Evolutionary conservation across 2,797 vertebrate genomes (phyloP).

Genomic region (Zenarchopterus dispar): DNA sequence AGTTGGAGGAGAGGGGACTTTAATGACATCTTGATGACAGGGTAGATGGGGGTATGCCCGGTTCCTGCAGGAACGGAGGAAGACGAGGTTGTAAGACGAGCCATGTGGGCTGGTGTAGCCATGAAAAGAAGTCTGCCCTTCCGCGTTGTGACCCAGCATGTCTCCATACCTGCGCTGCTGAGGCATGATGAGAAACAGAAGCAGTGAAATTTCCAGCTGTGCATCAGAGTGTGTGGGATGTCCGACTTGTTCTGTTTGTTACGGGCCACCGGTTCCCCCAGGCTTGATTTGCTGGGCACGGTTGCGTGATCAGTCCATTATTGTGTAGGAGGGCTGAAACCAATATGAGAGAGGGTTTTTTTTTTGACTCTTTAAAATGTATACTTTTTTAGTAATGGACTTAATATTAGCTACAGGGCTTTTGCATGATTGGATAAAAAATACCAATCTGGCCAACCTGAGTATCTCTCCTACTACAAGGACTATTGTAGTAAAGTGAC

Average conservation of each 20-base stretch:
- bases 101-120: constrained; percentile 30
- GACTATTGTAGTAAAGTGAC: too few species aligned
- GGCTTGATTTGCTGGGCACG: constrained; percentile 27
- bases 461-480: too few species aligned
- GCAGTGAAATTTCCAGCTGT: constrained; percentile 54
- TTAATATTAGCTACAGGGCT: too few species aligned
- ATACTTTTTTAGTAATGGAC: not conserved
- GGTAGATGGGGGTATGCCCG: constrained; percentile 40
- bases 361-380: not conserved
- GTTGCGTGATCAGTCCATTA: constrained; percentile 32
- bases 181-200: constrained; percentile 42
- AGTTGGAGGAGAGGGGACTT: constrained; percentile 34
- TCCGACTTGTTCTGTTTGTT: constrained; percentile 36
- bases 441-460: too few species aligned
- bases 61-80: constrained; percentile 39
- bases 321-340: constrained; percentile 6
- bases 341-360: constrained; percentile 2
- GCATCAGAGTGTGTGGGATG: constrained; percentile 42
- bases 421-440: too few species aligned
- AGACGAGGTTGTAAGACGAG: constrained; percentile 53
- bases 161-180: constrained; percentile 42
- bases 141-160: constrained; percentile 16
- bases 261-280: constrained; percentile 38
- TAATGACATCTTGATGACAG: constrained; percentile 81
- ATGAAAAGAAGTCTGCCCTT: constrained; percentile 48